Base-by-base conservation (phyloP, 2,888 invertebrate species). In the Phaedon cochleariae region DNA sequence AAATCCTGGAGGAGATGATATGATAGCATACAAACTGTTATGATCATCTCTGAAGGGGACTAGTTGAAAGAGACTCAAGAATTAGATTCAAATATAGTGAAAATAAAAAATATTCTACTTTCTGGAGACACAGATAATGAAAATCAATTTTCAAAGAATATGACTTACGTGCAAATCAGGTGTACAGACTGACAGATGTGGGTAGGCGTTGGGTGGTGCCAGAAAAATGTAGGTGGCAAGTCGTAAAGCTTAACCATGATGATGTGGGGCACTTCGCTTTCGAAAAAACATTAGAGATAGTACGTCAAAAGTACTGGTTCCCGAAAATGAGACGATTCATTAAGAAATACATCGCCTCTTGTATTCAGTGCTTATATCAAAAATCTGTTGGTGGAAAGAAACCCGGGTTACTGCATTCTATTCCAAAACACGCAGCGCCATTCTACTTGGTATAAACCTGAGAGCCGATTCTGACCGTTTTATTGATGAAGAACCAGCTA, bases 201-300 rank as follows among this genome's bases (percentile, higher is more conserved):
- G 26, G 26, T 26, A 3, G 26, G 26, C 3, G 26, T 5, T 26
- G 26, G 26, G 26, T 26, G 26, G 26, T 26, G 7, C 26, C 26
- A 3, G 7, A 26, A 49, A 62, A 55, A 34, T 70, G 69, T 2
- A 65, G 72, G n/a, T 76, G 75, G 76, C 68, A 72, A 59, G 68
- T 76, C 37, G 69, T 70, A 7, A 59, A 64, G 59, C 22, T 21
- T 6, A 68, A 71, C 46, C 18, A 48, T 21, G 48, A 48, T 18
- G 48, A 48, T 18, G 12, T 48, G 12, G 48, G 48, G 1, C 48
- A 48, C 18, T 48, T 48, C 18, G 48, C 48, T 18, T 48, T 20
- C 17, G 18, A 48, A 18, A 48, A 48, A 48, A 48, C 18, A 2
- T 4, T 48, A 18, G 21, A 15, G 7, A 1, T 17, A 18, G 5